phyloP scores from a whole-genome alignment of 2,113 vertebrate species.

The Planiliza haematocheilus region DNA sequence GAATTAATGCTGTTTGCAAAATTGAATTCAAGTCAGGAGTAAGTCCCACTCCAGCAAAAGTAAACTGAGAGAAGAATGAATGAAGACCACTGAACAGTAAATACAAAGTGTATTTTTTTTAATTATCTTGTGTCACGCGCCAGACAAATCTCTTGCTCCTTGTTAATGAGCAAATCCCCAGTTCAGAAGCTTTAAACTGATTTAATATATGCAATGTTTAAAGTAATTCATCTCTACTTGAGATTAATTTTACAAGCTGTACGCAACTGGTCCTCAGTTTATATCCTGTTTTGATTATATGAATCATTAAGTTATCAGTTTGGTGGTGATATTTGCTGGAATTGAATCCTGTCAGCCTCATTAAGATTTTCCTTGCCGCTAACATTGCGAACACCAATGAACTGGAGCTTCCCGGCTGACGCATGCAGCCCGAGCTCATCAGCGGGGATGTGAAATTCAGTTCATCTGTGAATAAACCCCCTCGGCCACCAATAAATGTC shows the following conservation, averaged over 20 bases:
- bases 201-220: slow-evolving; percentile 52
- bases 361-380: slow-evolving; percentile 49
- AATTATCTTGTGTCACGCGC: background rate
- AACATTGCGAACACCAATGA: slow-evolving; percentile 52
- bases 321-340: slow-evolving; percentile 51
- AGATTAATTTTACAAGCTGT: slow-evolving; percentile 57
- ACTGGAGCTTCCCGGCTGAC: slow-evolving; percentile 18
- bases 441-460: slow-evolving; percentile 17
- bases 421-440: slow-evolving; percentile 29
- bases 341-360: slow-evolving; percentile 58
- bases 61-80: background rate
- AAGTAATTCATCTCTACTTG: slow-evolving; percentile 46
- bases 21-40: background rate
- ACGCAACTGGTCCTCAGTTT: slow-evolving; percentile 44
- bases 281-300: slow-evolving; percentile 68
- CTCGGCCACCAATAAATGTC: slow-evolving; percentile 64
- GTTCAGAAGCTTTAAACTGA: slow-evolving; percentile 38
- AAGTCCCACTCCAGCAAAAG: background rate
- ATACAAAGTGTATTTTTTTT: background rate
- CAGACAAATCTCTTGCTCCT: slow-evolving; percentile 3
- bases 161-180: slow-evolving; percentile 9
- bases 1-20: background rate
- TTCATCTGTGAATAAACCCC: slow-evolving; percentile 52
- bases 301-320: slow-evolving; percentile 68
- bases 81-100: background rate